phyloP scores from a whole-genome alignment of 1,140 invertebrate species.

The Choristoneura fumiferana region DNA sequence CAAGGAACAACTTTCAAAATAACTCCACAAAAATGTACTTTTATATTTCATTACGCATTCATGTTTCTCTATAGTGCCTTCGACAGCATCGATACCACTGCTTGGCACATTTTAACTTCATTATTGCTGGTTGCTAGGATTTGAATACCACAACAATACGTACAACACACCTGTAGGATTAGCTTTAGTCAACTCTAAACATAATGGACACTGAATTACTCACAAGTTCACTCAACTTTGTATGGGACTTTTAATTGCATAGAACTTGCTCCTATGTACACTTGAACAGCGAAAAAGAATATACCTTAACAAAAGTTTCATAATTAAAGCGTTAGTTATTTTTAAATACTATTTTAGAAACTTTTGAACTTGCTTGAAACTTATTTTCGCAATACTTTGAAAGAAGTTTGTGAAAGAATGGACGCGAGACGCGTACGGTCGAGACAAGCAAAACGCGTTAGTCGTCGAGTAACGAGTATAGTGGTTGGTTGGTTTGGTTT shows the following conservation, averaged over 20 bases:
- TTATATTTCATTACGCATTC: neutral
- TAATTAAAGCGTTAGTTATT: neutral
- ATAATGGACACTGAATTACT: slow-evolving; percentile 40
- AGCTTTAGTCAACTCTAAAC: slow-evolving; percentile 42
- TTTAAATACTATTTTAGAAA: slow-evolving; percentile 3
- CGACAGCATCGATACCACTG: neutral
- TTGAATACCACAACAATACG: slow-evolving; percentile 59
- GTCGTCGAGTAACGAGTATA: slow-evolving; percentile 15
- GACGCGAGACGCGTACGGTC: slow-evolving; percentile 16
- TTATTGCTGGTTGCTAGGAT: slow-evolving; percentile 59
- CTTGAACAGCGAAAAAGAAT: neutral
- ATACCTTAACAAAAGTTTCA: neutral
- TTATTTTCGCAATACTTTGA: slow-evolving; percentile 17
- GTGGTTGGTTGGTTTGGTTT: slow-evolving; percentile 6
- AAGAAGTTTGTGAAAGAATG: slow-evolving; percentile 8
- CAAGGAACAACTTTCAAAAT: neutral
- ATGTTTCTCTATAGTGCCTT: neutral
- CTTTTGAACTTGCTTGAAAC: slow-evolving; percentile 20
- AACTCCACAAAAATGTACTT: neutral
- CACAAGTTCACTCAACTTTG: slow-evolving; percentile 72
- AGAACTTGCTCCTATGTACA: slow-evolving; percentile 7
- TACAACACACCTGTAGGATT: slow-evolving; percentile 64
- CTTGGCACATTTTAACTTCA: slow-evolving; percentile 22
- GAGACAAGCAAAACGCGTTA: slow-evolving; percentile 14
- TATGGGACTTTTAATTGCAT: slow-evolving; percentile 30